Evolutionary conservation across 2,113 vertebrate genomes (phyloP), one percentile per base, ranked within the genome.

Genomic region (Gallinago paraguaiae): DNA sequence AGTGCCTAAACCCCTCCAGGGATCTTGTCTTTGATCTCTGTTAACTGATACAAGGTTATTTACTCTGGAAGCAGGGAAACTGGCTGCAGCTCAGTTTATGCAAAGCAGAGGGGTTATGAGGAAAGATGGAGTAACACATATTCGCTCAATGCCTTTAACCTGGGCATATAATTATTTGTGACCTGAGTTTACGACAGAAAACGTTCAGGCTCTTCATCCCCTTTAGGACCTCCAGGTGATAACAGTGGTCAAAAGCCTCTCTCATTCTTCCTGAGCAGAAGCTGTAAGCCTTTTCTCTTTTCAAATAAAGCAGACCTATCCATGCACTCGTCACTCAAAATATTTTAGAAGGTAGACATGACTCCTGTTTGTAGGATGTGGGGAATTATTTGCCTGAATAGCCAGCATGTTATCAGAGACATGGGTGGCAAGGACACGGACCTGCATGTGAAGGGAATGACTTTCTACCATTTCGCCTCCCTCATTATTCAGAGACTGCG

Each of bases 361-460:
- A 63, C 39, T 72, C 35, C 50, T 17, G 8, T n/a, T 78, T 43
- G 37, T 41, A 33, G 45, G 72, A 13, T 7, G 13, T 22, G 30
- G 35, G n/a, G 19, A 68, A 43, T 2, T 31, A 17, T 72, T 71
- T 68, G 10, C 53, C 48, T 4, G 5, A 23, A 45, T 30, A 61
- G n/a, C 33, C 2, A 2, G 15, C 19, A 4, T 18, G 9, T 70
- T 82, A 33, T n/a, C 27, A 15, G 60, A 35, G 67, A 8, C 13
- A 8, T 3, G 45, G 25, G 8, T 19, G 79, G 43, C 51, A 48
- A n/a, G 11, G 22, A 27, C 53, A 24, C 0, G 1, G 35, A 64
- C 6, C 9, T 82, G 7, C 13, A 2, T 22, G 4, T 0, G 5
- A 35, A 37, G 31, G 39, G 33, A 86, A 7, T 15, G 48, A 13